phyloP scores from a whole-genome alignment of 2,113 vertebrate genomes.

The Podarcis cretensis region DNA sequence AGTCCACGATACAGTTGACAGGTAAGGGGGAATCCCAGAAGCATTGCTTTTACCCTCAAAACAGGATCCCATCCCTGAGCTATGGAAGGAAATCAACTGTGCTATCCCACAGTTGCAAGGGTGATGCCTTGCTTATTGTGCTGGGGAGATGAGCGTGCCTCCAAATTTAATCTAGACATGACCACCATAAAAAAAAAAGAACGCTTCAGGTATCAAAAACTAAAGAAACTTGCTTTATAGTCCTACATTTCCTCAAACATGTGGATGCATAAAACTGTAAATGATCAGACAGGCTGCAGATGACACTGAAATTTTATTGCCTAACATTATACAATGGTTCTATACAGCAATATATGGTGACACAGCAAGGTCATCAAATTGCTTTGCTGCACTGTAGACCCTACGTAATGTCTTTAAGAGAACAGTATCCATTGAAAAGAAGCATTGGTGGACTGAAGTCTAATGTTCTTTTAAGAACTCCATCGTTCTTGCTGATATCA shows the following conservation, averaged over 20 bases:
- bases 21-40: not conserved
- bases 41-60: not conserved
- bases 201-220: not conserved
- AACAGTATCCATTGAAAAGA: slow-evolving; percentile 64
- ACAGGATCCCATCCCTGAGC: too few relatives aligned
- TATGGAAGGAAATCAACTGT: not conserved
- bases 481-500: slow-evolving; percentile 73
- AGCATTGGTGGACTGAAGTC: slow-evolving; percentile 71
- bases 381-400: slow-evolving; percentile 59
- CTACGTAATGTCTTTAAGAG: slow-evolving; percentile 63
- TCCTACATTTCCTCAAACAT: not conserved
- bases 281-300: not conserved
- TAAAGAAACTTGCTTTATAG: not conserved
- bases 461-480: slow-evolving; percentile 76
- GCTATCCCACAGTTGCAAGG: not conserved
- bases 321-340: slow-evolving; percentile 4
- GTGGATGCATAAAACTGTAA: not conserved
- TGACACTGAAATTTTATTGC: not conserved
- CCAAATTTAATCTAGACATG: not conserved
- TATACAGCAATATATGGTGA: slow-evolving; percentile 39
- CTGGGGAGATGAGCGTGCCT: not conserved
- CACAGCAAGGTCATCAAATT: slow-evolving; percentile 56
- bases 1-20: not conserved
- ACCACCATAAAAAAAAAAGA: not conserved
- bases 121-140: not conserved